Evolutionary conservation across 2,113 vertebrate genomes (phyloP).

Genomic region (Protomyctophum bolini): DNA sequence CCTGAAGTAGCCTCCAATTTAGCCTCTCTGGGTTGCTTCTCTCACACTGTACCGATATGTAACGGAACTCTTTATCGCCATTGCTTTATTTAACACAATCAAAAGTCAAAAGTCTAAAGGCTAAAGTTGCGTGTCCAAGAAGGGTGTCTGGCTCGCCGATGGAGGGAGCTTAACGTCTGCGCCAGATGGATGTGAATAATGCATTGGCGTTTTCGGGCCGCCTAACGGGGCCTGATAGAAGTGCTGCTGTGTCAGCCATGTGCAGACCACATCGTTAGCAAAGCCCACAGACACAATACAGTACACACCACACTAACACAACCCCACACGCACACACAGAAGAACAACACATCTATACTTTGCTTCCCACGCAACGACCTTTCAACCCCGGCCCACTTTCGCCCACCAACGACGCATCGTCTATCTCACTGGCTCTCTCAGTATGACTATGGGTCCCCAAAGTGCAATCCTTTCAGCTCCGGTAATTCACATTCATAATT

Average conservation of each 20-base stretch:
- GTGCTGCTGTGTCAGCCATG: constrained; percentile 65
- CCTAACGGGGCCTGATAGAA: constrained; percentile 57
- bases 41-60: too few relatives aligned
- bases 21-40: too few relatives aligned
- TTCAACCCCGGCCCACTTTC: constrained; percentile 47
- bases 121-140: constrained; percentile 21
- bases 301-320: constrained; percentile 6
- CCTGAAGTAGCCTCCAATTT: neutral
- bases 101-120: constrained; percentile 47
- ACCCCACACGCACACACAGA: neutral
- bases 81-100: constrained; percentile 46
- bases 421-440: constrained; percentile 26
- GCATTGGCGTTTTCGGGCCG: constrained; percentile 52
- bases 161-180: constrained; percentile 34
- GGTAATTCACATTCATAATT: constrained; percentile 63
- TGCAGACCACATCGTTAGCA: constrained; percentile 17
- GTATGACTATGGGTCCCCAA: constrained; percentile 23
- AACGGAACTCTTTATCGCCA: neutral
- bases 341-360: constrained; percentile 39
- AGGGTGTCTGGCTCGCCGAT: constrained; percentile 38
- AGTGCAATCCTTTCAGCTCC: constrained; percentile 47
- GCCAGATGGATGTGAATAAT: constrained; percentile 74
- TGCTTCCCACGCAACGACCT: constrained; percentile 38
- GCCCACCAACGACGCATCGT: constrained; percentile 21
- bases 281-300: constrained; percentile 13